Percentiles rank a stretch among this genome's conserved stretches.
Evolutionary conservation across 2,113 vertebrate species (phyloP).

Genomic region (Elachura formosa): DNA sequence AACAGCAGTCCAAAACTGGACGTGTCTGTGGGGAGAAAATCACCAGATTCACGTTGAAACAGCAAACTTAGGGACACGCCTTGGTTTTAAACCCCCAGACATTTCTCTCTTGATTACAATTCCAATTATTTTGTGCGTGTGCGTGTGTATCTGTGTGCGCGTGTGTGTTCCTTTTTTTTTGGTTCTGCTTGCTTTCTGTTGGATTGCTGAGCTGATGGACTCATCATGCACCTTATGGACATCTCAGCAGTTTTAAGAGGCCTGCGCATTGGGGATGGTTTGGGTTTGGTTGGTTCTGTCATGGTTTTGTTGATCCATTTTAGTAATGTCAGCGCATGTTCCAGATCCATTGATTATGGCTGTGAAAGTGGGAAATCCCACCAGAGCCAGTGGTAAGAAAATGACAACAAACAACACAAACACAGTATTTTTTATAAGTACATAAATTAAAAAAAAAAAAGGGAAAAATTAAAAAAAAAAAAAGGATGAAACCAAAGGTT

Average conservation of each 20-base stretch:
- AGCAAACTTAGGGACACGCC: slow-evolving; percentile 9
- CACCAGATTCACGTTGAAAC: neutral
- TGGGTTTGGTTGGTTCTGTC: slow-evolving; percentile 20
- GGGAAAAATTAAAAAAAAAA: neutral
- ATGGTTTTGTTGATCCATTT: slow-evolving; percentile 6
- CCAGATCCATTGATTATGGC: slow-evolving; percentile 23
- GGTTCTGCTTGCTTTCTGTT: slow-evolving; percentile 29
- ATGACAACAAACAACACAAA: slow-evolving; percentile 8
- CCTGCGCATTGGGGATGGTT: neutral
- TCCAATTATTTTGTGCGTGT: neutral
- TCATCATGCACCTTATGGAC: slow-evolving; percentile 47
- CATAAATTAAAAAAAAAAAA: neutral
- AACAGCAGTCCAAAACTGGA: neutral
- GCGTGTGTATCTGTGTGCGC: neutral
- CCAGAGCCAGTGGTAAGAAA: slow-evolving; percentile 26
- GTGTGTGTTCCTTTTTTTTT: neutral
- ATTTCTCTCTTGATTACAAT: slow-evolving; percentile 34
- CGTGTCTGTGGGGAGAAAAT: slow-evolving; percentile 15
- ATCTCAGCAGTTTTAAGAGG: slow-evolving; percentile 22
- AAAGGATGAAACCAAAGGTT: slow-evolving; percentile 87
- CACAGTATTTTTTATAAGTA: slow-evolving; percentile 55
- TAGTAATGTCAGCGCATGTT: neutral
- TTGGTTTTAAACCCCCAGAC: slow-evolving; percentile 45
- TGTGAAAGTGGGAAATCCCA: slow-evolving; percentile 53
- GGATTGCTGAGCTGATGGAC: slow-evolving; percentile 38